These are phyloP conservation scores for Allobates femoralis DNA, from an alignment of 2,797 vertebrate species.

Conservation along the genomic window DNA sequence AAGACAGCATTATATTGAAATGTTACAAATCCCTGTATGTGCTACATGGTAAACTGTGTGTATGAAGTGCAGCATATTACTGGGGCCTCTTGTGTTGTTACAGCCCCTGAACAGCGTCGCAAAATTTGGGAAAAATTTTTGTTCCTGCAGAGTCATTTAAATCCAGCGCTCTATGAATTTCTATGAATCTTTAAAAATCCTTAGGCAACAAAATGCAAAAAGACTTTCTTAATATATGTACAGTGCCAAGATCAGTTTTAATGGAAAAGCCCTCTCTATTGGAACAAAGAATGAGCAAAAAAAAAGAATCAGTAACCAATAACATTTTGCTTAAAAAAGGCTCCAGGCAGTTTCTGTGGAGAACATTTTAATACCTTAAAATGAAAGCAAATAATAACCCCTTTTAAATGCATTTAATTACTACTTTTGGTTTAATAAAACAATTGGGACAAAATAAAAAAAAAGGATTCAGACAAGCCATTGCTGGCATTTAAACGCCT, in stretches of 20 bases:
- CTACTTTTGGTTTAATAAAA: not conserved
- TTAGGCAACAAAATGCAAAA: constrained; percentile 26
- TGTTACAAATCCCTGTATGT: no score
- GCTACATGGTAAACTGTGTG: no score
- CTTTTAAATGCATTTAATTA: not conserved
- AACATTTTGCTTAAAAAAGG: not conserved
- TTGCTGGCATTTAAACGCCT: no score
- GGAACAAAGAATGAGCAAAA: constrained; percentile 25
- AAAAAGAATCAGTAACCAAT: not conserved
- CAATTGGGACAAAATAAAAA: no score
- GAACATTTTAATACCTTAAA: constrained; percentile 22
- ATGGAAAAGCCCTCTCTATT: not conserved
- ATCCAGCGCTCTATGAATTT: constrained; percentile 36
- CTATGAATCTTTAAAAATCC: constrained; percentile 21
- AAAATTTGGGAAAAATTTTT: not conserved
- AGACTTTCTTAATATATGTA: constrained; percentile 36
- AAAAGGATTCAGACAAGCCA: no score
- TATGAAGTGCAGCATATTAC: not conserved
- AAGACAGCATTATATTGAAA: no score
- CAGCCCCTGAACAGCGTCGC: not conserved
- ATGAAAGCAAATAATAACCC: not conserved
- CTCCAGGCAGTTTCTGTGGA: constrained; percentile 27
- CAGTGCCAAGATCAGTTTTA: not conserved
- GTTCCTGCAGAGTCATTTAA: not conserved
- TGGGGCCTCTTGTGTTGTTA: not conserved